Evolutionary conservation across 2,797 vertebrate genomes (phyloP), one percentile per base, ranked within the genome.

Genomic region (Halcyon leucocephala): DNA sequence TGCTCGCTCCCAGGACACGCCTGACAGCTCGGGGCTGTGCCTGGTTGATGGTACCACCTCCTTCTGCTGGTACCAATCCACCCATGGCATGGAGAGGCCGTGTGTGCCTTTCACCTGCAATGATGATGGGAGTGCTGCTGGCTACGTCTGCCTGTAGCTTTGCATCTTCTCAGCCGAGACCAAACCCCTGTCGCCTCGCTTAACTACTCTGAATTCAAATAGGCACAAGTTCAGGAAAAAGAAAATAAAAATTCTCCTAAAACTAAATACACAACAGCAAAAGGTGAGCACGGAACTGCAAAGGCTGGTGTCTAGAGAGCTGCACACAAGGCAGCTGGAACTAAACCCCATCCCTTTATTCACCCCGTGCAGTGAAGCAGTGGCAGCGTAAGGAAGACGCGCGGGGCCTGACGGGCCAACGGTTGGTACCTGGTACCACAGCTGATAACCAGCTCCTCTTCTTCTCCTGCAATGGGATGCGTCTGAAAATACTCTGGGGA

Each of bases 111-210:
- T 31, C 19, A 22, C 29, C 49, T 55, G 46, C 35, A 70, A 14
- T 9, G 26, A 60, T 35, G 35, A 35, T 35, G 28, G 41, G 46
- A 84, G 28, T 11, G 46, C 15, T 71, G n/a, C 15, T 35, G 26
- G 20, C 41, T 31, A 86, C 66, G 33, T 24, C 8, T 70, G 10
- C 29, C 29, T 39, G 14, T n/a, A 61, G 0, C 49, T 78, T 66
- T 18, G 7, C 26, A 2, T 1, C 0, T 65, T 73, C 46, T 84
- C 39, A 54, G 49, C 49, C 61, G 54, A 87, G 37, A 87, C 18
- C 15, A 57, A 78, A 80, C 26, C 7, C 70, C 39, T 1, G 2
- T 7, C 4, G 1, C 48, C 52, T 83, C 0, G 0, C 55, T 61
- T 57, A 83, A 74, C 52, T 46, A 86, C 35, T 80, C 61, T 73